Evolutionary conservation across 2,113 vertebrate genomes (phyloP).

Genomic region (Cyprinus carpio): DNA sequence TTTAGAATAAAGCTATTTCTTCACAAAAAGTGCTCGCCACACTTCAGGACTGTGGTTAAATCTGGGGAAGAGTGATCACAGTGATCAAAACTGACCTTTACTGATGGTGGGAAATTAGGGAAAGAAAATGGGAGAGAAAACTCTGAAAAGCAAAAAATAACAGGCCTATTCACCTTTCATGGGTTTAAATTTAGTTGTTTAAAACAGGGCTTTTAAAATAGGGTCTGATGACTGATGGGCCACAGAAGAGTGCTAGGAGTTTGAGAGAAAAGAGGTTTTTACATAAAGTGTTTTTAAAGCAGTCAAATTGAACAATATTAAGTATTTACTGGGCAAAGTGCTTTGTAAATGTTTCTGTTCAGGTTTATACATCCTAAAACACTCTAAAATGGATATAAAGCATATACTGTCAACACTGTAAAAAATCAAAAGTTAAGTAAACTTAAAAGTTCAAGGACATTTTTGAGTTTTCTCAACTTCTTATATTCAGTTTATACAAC

Average conservation of each 20-base stretch:
- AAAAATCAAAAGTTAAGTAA: too few relatives aligned
- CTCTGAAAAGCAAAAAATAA: neutral
- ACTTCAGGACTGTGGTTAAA: slow-evolving; percentile 48
- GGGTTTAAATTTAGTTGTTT: neutral
- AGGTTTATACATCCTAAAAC: neutral
- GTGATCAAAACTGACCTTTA: slow-evolving; percentile 69
- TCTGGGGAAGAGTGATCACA: slow-evolving; percentile 64
- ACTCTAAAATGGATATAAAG: neutral
- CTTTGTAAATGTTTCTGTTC: neutral
- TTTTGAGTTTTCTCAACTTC: too few relatives aligned
- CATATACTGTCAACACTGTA: neutral
- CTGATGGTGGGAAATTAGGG: slow-evolving; percentile 9
- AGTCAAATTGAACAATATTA: too few relatives aligned
- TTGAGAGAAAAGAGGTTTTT: neutral
- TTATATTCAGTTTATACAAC: neutral
- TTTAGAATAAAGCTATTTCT: neutral
- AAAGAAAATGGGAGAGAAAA: slow-evolving; percentile 1
- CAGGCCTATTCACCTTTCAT: neutral
- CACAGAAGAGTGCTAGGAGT: neutral
- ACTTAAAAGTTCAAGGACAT: too few relatives aligned
- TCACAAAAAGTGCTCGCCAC: slow-evolving; percentile 41
- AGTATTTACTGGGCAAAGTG: neutral
- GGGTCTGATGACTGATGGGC: neutral
- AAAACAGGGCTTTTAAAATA: neutral
- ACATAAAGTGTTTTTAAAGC: neutral